Conservation (phyloP, 2,797 vertebrate genomes). For the Octomys mimax region DNA sequence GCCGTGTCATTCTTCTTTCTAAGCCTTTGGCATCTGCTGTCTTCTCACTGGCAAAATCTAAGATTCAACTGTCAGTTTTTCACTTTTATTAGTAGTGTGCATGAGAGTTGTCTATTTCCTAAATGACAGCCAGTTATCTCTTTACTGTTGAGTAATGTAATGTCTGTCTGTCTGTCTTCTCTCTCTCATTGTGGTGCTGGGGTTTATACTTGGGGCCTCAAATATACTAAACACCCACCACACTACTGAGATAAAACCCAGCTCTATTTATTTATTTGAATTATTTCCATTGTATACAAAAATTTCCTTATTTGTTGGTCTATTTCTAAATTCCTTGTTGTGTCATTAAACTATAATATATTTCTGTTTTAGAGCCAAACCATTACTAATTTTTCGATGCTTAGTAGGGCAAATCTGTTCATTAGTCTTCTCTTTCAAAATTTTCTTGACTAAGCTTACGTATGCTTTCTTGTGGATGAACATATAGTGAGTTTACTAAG, state of each 20-base stretch:
- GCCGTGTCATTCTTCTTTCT: slow-evolving; percentile 81
- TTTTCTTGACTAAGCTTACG: not conserved
- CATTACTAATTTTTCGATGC: slow-evolving; percentile 2
- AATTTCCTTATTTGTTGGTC: not conserved
- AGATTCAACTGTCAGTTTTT: not conserved
- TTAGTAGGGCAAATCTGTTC: not conserved
- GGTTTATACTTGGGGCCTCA: not conserved
- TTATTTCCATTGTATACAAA: not conserved
- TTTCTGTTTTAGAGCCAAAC: not conserved
- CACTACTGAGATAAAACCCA: not conserved
- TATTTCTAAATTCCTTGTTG: slow-evolving; percentile 4
- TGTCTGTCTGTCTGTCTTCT: not conserved
- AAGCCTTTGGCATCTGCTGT: slow-evolving; percentile 69
- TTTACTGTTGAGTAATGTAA: not conserved
- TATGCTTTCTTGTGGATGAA: not conserved
- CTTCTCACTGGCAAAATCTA: slow-evolving; percentile 66
- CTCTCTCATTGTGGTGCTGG: not conserved
- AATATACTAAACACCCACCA: not conserved
- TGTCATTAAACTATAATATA: not conserved
- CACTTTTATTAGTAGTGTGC: not conserved
- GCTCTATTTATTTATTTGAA: not conserved
- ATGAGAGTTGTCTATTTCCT: not conserved
- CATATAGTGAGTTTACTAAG: not conserved
- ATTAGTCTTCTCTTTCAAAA: not conserved
- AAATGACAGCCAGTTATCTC: not conserved